These are phyloP conservation scores for Copidosoma floridanum DNA, from an alignment of 1,140 invertebrate species.

Conservation along the genomic window DNA sequence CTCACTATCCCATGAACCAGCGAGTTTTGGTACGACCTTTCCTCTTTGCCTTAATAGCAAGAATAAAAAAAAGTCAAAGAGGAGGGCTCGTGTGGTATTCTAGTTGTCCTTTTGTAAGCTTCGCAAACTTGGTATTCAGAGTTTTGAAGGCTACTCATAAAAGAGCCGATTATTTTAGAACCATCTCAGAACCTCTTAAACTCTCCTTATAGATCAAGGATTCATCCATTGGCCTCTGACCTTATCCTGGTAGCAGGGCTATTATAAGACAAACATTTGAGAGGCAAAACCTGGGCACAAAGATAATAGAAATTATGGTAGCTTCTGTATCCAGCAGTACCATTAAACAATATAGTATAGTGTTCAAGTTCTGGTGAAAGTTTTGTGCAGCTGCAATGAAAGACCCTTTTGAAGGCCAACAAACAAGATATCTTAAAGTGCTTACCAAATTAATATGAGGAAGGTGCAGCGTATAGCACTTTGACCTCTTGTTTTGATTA, in stretches of 20 bases:
- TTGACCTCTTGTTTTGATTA: too few species aligned
- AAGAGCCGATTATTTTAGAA: neutral
- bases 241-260: neutral
- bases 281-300: neutral
- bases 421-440: neutral
- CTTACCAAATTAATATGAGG: neutral
- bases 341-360: neutral
- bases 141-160: neutral
- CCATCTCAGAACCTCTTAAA: neutral
- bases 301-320: neutral
- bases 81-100: neutral
- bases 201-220: neutral
- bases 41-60: neutral
- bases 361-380: neutral
- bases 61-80: neutral
- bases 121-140: neutral
- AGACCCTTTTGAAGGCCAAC: neutral
- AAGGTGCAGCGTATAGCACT: neutral
- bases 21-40: neutral
- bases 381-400: neutral
- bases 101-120: neutral
- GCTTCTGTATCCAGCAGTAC: neutral
- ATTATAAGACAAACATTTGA: neutral
- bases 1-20: neutral
- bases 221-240: neutral